phyloP scores from a whole-genome alignment of 2,113 vertebrate genomes.

The Xenus cinereus region DNA sequence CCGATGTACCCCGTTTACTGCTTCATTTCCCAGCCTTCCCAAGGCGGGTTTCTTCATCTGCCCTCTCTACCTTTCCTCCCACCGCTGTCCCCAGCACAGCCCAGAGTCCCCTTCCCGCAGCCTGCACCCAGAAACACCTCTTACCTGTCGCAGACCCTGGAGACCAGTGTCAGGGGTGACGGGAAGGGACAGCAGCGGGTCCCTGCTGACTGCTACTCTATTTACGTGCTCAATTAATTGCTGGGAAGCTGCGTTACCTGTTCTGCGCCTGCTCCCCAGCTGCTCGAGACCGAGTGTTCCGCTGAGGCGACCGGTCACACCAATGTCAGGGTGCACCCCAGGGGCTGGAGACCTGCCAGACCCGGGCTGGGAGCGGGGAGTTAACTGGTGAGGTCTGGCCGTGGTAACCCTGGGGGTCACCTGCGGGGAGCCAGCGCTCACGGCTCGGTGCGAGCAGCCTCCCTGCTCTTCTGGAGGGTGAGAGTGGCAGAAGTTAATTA shows the following conservation, averaged over 20 bases:
- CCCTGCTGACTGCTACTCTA: not conserved
- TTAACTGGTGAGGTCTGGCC: not conserved
- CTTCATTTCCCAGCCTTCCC: not conserved
- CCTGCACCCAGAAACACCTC: not conserved
- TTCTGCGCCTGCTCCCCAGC: not conserved
- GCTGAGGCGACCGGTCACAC: not conserved
- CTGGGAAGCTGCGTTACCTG: not conserved
- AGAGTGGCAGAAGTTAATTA: not conserved
- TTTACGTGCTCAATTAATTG: not conserved
- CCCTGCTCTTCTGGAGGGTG: not conserved
- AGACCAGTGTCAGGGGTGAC: not conserved
- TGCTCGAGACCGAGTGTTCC: not conserved
- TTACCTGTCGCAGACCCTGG: conserved; percentile 25
- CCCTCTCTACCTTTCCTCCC: not conserved
- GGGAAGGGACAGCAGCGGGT: not conserved
- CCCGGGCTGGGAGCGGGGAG: not conserved
- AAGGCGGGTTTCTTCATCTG: not conserved
- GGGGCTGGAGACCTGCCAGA: not conserved
- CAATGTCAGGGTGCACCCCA: not conserved
- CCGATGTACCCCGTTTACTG: fast-evolving
- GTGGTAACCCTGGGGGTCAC: not conserved
- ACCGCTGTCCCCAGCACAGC: not conserved
- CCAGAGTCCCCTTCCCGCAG: not conserved
- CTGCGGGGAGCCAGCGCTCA: not conserved
- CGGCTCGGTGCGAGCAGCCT: not conserved